Conservation (phyloP, 1,140 invertebrate species). For the Samia ricini region DNA sequence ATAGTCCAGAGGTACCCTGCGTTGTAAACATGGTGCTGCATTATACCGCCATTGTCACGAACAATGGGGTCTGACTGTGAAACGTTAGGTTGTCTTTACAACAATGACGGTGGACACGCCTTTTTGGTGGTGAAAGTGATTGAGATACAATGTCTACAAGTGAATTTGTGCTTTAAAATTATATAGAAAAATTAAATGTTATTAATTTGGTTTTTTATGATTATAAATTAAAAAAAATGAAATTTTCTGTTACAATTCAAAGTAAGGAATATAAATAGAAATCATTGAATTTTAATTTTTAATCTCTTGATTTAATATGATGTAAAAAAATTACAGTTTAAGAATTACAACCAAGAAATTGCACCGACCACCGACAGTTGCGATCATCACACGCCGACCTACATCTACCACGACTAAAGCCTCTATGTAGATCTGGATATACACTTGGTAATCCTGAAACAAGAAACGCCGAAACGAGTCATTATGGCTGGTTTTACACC, state of each 20-base stretch:
- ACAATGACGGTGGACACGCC: constrained; percentile 21
- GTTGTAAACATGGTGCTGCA: constrained; percentile 31
- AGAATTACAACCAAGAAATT: too few relatives aligned
- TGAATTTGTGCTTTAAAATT: neutral
- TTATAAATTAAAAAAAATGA: neutral
- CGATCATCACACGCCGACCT: too few relatives aligned
- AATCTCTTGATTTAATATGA: too few relatives aligned
- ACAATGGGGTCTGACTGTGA: constrained; percentile 22
- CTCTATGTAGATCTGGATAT: too few relatives aligned
- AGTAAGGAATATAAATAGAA: too few relatives aligned
- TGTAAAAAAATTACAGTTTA: too few relatives aligned
- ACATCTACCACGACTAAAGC: too few relatives aligned
- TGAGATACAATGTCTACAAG: neutral
- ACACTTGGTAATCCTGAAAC: too few relatives aligned
- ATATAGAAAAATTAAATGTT: neutral
- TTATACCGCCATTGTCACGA: constrained; percentile 38
- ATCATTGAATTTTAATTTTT: too few relatives aligned
- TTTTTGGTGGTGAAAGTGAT: constrained; percentile 8
- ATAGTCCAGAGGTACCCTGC: neutral
- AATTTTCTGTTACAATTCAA: neutral
- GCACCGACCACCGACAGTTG: too few relatives aligned
- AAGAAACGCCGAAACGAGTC: too few relatives aligned
- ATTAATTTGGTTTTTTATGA: neutral
- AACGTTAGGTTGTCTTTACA: constrained; percentile 21
- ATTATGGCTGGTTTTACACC: too few relatives aligned